Evolutionary conservation across 2,888 invertebrate genomes (phyloP), one percentile per base, ranked within the genome.

Genomic region (Idaea aversata): DNA sequence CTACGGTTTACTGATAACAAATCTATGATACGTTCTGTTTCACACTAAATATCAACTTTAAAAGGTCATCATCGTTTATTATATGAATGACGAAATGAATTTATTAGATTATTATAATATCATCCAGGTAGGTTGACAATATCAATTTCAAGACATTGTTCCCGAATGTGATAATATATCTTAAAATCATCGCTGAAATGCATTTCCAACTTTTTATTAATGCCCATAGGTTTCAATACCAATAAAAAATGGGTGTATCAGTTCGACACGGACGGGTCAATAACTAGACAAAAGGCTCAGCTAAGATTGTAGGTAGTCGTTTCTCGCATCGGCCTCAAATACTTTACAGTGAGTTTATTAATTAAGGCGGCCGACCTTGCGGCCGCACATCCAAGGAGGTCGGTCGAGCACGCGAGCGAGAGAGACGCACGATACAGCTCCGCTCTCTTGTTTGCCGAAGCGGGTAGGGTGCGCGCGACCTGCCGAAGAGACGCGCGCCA

Each of bases 301-400:
- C 83, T 86, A 86, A 89, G 88, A 90, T 90, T 87, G 89, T 88
- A 88, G 88, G 90, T 87, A 89, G 88, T 87, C 87, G 88, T 81
- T 84, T 86, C 88, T 88, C 89, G 80, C 84, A 91, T 91, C 91
- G 90, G 89, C 88, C 90, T 92, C 91, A 91, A 91, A 93, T 92
- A 91, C 90, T 92, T 91, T 89, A 92, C 91, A 89, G 88, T 88
- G 91, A 89, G 91, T 92, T 93, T 92, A 93, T 93, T 93, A 93
- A 93, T 93, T 93, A 93, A 91, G 88, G 89, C 91, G 84, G 86
- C 88, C 93, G 92, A 91, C 92, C 93, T 91, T 92, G 92, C 90
- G 87, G 90, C 88, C 88, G 91, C 88, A 85, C 91, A 91, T 90
- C 91, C 89, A 91, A 91, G 90, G 91, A 91, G 91, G 90, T 90